Percentiles rank a stretch among this genome's conserved stretches.
Evolutionary conservation across 2,797 vertebrate genomes (phyloP).

Genomic region (Astyanax mexicanus): DNA sequence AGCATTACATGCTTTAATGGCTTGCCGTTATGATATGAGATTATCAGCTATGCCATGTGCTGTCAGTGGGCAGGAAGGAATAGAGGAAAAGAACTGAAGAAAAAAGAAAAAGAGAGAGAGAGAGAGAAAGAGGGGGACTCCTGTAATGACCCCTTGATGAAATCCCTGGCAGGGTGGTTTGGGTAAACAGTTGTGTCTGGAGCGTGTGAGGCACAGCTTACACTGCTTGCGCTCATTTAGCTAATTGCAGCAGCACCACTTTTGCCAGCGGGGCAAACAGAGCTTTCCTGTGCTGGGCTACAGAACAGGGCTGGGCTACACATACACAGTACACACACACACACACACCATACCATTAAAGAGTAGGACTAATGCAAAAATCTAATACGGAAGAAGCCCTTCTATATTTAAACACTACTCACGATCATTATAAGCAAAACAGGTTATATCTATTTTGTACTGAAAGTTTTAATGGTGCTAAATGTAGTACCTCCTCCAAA

Average conservation of each 20-base stretch:
- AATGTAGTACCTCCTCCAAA: no score
- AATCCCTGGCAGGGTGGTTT: conserved; percentile 60
- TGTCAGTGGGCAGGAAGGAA: conserved; percentile 5
- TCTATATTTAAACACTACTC: neutral
- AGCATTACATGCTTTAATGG: conserved; percentile 9
- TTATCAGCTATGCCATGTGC: conserved; percentile 15
- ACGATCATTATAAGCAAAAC: neutral
- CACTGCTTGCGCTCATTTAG: conserved; percentile 56
- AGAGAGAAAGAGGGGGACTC: conserved; percentile 29
- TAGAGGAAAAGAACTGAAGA: conserved; percentile 22
- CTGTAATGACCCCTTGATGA: conserved; percentile 60
- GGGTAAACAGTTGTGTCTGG: conserved; percentile 63
- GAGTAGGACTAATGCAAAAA: neutral
- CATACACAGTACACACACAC: conserved; percentile 4
- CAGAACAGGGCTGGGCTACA: conserved; percentile 17
- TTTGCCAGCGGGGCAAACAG: conserved; percentile 59
- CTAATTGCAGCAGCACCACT: conserved; percentile 58
- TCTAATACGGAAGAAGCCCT: neutral
- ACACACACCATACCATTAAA: neutral
- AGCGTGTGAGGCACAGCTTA: conserved; percentile 54
- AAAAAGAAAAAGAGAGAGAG: conserved; percentile 15
- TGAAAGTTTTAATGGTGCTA: no score
- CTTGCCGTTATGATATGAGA: neutral
- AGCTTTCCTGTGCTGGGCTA: conserved; percentile 47
- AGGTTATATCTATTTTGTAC: no score